Percentiles rank a stretch among this genome's conserved stretches.
These are phyloP conservation scores for Cheilinus undulatus DNA, from an alignment of 2,113 vertebrate species.

Conservation along the genomic window DNA sequence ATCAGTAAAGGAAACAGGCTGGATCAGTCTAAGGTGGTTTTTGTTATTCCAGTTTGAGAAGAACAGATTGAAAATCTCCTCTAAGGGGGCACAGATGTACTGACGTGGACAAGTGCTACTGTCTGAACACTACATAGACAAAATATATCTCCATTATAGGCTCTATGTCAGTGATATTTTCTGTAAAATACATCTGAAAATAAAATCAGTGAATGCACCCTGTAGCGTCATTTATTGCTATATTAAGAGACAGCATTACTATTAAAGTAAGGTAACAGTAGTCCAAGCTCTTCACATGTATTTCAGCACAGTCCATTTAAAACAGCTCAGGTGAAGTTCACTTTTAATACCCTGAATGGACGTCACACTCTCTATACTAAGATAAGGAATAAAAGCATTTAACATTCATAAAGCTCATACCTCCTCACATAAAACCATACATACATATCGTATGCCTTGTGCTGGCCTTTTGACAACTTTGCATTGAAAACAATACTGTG, in stretches of 20 bases:
- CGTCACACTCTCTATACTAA: neutral
- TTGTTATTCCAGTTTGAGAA: conserved; percentile 27
- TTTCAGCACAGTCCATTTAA: neutral
- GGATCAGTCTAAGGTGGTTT: conserved; percentile 57
- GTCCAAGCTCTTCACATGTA: neutral
- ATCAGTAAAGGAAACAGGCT: conserved; percentile 51
- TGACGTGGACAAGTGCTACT: neutral
- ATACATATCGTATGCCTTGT: neutral
- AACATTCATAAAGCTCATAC: neutral
- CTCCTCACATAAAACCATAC: neutral
- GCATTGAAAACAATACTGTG: conserved; percentile 5
- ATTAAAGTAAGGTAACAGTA: neutral
- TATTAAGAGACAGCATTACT: conserved; percentile 1
- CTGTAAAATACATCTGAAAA: conserved; percentile 9
- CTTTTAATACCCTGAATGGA: conserved; percentile 16
- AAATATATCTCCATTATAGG: neutral
- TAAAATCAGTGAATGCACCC: conserved; percentile 27
- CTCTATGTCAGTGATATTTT: neutral
- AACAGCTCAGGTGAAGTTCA: neutral
- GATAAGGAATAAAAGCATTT: neutral
- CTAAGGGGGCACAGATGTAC: neutral
- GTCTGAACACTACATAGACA: neutral
- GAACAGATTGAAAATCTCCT: conserved; percentile 13
- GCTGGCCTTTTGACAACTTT: neutral
- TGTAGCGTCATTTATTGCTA: conserved; percentile 25